These are phyloP conservation scores for Calephelis virginiensis DNA, from an alignment of 1,140 invertebrate species.

Conservation along the genomic window DNA sequence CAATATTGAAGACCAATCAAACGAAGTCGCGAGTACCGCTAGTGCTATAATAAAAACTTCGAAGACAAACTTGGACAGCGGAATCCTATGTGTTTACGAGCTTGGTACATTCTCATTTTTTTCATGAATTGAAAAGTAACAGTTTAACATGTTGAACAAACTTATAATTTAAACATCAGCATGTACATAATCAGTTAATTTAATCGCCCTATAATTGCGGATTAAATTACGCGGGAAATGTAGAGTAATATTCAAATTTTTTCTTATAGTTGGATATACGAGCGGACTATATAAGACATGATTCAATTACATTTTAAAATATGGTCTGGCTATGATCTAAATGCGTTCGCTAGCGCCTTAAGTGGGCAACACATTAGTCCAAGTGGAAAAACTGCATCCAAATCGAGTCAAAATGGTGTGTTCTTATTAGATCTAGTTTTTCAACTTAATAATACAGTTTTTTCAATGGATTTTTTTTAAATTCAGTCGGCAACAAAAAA, in stretches of 20 bases:
- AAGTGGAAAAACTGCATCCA: slow-evolving; percentile 41
- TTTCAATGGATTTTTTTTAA: too few relatives aligned
- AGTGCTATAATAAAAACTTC: background rate
- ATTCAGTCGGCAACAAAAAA: too few relatives aligned
- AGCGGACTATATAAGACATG: slow-evolving; percentile 34
- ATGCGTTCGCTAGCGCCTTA: slow-evolving; percentile 50
- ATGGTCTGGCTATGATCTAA: slow-evolving; percentile 58
- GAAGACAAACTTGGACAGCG: too few relatives aligned
- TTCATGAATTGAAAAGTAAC: background rate
- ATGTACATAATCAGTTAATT: slow-evolving; percentile 9
- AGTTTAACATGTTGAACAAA: background rate
- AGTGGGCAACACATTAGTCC: slow-evolving; percentile 52
- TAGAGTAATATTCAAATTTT: slow-evolving; percentile 40
- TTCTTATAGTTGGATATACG: slow-evolving; percentile 9
- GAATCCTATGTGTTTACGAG: background rate
- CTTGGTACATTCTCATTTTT: background rate
- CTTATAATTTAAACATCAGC: slow-evolving; percentile 12
- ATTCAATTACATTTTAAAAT: slow-evolving; percentile 56
- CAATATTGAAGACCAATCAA: too few relatives aligned
- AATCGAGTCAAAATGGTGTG: slow-evolving; percentile 36
- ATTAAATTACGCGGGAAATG: slow-evolving; percentile 27
- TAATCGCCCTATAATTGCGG: slow-evolving; percentile 10
- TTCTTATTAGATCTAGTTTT: slow-evolving; percentile 35
- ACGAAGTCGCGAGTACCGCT: too few relatives aligned
- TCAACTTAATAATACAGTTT: background rate